These are phyloP conservation scores for Motacilla alba DNA, from an alignment of 2,113 vertebrate species.

Conservation along the genomic window DNA sequence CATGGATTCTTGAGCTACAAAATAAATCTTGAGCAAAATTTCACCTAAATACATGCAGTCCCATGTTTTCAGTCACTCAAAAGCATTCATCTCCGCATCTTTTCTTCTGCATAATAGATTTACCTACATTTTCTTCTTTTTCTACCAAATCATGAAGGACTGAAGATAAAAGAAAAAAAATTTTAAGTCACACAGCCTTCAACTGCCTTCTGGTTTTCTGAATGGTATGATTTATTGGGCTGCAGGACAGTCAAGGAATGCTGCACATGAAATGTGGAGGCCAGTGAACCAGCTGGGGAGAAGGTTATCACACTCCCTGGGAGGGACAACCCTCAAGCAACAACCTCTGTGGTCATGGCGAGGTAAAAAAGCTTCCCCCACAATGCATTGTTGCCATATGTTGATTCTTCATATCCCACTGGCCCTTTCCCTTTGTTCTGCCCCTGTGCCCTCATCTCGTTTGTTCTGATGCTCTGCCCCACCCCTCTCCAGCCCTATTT, in stretches of 20 bases:
- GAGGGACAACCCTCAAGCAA: background rate
- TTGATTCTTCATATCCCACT: background rate
- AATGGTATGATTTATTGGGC: fast-evolving
- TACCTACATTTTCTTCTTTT: background rate
- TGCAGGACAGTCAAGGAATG: fast-evolving
- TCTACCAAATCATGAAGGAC: background rate
- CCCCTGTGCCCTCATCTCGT: background rate
- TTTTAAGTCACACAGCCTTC: background rate
- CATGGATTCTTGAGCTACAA: background rate
- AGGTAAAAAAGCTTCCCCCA: background rate
- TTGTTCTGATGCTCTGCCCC: background rate
- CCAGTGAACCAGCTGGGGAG: background rate
- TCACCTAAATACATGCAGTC: background rate
- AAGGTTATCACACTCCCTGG: background rate
- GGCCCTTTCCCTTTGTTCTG: background rate
- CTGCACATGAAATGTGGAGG: background rate
- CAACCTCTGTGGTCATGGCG: background rate
- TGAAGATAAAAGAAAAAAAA: background rate
- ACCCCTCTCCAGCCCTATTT: background rate
- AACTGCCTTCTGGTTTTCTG: background rate
- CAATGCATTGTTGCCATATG: too few relatives aligned
- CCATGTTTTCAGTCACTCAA: background rate
- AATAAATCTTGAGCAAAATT: background rate
- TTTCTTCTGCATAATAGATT: background rate
- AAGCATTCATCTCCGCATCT: background rate